Evolutionary conservation across 2,113 vertebrate species (phyloP).

Genomic region (Microcebus lehilahytsara): DNA sequence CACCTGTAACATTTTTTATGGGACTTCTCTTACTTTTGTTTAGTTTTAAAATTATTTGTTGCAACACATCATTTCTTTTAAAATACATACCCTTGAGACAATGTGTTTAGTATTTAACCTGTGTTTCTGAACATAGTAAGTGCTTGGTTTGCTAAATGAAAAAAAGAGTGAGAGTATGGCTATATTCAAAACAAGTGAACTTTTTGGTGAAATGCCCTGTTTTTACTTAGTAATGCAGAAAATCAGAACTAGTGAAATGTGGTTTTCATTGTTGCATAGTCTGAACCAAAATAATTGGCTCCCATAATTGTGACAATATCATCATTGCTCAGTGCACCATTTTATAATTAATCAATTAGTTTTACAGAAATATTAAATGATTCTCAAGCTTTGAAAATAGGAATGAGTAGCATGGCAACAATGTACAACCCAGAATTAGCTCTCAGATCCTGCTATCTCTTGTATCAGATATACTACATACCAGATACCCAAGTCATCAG

Average conservation of each 20-base stretch:
- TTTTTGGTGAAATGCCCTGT: not conserved
- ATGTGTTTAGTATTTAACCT: not conserved
- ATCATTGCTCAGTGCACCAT: not conserved
- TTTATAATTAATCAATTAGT: not conserved
- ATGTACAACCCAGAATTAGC: not conserved
- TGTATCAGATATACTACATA: accelerated
- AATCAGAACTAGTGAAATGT: not conserved
- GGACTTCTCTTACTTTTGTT: not conserved
- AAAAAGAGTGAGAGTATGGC: not conserved
- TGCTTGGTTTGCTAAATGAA: not conserved
- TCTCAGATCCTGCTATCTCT: not conserved
- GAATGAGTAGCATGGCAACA: too few species aligned
- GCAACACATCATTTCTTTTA: not conserved
- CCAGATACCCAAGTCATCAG: not conserved
- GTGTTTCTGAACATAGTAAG: not conserved
- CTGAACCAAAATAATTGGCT: not conserved
- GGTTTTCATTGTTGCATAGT: not conserved
- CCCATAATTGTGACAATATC: not conserved
- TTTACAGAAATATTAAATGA: not conserved
- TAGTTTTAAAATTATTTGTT: not conserved
- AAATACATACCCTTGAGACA: not conserved
- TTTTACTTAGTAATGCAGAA: not conserved
- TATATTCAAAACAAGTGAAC: not conserved
- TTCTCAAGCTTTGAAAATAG: not conserved
- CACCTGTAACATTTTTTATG: not conserved